Conservation (phyloP, 2,113 vertebrate species). For the Sylvilagus bachmani region DNA sequence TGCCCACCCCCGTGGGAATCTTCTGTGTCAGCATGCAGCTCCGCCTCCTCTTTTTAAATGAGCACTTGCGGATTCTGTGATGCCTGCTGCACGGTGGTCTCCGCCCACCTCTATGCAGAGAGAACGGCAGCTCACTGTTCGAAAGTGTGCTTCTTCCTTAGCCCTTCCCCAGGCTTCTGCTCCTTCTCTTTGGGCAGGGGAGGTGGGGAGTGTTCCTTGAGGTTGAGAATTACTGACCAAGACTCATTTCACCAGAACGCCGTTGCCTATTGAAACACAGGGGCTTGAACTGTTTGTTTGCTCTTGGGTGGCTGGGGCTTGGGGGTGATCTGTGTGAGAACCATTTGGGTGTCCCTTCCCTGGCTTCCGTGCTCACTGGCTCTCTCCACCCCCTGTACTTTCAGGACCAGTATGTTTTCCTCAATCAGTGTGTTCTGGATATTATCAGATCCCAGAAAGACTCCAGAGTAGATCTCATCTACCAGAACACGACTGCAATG, state of each 20-base stretch:
- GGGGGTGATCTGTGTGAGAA: neutral
- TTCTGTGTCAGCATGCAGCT: neutral
- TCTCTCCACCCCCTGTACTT: conserved; percentile 62
- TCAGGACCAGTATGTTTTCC: conserved; percentile 97
- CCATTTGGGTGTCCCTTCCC: neutral
- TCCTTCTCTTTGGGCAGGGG: neutral
- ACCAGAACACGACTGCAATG: conserved; percentile 94
- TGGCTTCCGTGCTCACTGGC: neutral
- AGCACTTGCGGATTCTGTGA: neutral
- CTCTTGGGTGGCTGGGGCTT: neutral
- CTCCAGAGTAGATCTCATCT: conserved; percentile 94
- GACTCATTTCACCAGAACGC: neutral
- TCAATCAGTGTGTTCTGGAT: conserved; percentile 97
- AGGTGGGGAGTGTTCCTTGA: neutral
- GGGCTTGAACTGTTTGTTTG: neutral
- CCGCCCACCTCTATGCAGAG: fast-evolving
- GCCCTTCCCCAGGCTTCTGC: neutral
- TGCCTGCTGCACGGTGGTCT: neutral
- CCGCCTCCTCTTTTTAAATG: neutral
- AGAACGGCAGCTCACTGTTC: neutral
- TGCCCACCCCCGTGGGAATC: neutral
- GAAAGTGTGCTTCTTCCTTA: neutral
- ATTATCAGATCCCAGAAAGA: conserved; percentile 94
- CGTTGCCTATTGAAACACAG: fast-evolving
- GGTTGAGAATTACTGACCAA: neutral